Percentiles rank a stretch among this genome's conserved stretches.
Evolutionary conservation across 1,140 invertebrate species (phyloP).

Genomic region (Ceratina japonica): DNA sequence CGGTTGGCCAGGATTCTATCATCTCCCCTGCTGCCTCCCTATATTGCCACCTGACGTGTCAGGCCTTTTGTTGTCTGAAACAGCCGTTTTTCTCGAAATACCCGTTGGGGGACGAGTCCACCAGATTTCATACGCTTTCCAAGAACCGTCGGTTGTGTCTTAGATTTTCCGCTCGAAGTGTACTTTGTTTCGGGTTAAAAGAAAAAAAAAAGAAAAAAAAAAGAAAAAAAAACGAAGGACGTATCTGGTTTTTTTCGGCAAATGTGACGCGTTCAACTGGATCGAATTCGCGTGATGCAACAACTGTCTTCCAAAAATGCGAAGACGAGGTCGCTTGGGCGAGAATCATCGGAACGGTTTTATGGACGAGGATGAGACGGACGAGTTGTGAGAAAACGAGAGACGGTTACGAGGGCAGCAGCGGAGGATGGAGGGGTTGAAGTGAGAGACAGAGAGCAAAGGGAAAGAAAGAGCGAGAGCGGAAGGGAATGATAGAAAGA

Average conservation of each 20-base stretch:
- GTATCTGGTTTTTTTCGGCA: not conserved
- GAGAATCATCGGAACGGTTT: constrained; percentile 36
- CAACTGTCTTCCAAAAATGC: constrained; percentile 34
- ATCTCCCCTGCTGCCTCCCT: not conserved
- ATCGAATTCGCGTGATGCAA: constrained; percentile 1
- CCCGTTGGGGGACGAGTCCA: not conserved
- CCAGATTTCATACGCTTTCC: not conserved
- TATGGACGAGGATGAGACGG: constrained; percentile 1
- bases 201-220: too few relatives aligned
- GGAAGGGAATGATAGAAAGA: constrained; percentile 38
- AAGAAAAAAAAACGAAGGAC: not conserved
- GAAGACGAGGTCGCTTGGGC: constrained; percentile 21
- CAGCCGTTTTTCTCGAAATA: constrained; percentile 14
- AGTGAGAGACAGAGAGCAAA: constrained; percentile 39
- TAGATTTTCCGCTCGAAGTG: not conserved
- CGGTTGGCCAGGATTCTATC: not conserved
- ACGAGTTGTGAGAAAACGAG: constrained; percentile 42
- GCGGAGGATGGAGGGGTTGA: constrained; percentile 18
- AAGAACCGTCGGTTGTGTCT: not conserved
- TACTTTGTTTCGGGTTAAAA: too few relatives aligned
- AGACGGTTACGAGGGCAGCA: constrained; percentile 38
- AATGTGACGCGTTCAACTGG: not conserved
- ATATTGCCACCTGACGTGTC: not conserved
- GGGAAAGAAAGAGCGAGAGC: constrained; percentile 33
- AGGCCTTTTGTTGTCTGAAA: not conserved